These are phyloP conservation scores for Etheostoma cragini DNA, from an alignment of 2,113 vertebrate species.

Conservation along the genomic window DNA sequence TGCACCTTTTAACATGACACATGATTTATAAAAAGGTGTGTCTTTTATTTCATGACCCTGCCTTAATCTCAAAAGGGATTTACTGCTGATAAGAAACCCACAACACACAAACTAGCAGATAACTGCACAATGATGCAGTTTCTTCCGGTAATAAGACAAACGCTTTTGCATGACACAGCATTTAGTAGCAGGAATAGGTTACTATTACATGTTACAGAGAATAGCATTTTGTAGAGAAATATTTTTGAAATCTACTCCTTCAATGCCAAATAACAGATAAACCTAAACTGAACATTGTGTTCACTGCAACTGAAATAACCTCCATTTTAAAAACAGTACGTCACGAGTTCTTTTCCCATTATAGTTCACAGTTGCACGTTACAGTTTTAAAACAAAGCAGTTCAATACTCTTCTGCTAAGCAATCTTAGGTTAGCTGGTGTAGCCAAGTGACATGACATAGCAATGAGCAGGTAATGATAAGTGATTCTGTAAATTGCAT, in stretches of 20 bases:
- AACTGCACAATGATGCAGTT: slow-evolving; percentile 5
- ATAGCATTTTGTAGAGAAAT: neutral
- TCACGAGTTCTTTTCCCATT: neutral
- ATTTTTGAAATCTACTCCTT: neutral
- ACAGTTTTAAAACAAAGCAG: neutral
- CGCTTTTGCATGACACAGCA: neutral
- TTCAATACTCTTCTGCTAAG: neutral
- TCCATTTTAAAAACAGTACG: neutral
- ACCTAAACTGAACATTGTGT: neutral
- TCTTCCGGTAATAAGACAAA: slow-evolving; percentile 12
- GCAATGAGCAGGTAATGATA: neutral
- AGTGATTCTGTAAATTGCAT: neutral
- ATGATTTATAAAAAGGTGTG: slow-evolving; percentile 31
- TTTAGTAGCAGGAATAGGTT: neutral
- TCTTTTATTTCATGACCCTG: neutral
- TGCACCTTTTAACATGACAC: slow-evolving; percentile 12
- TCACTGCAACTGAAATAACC: neutral
- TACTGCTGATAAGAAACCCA: slow-evolving; percentile 44
- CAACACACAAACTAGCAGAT: slow-evolving; percentile 28
- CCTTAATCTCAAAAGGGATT: slow-evolving; percentile 5
- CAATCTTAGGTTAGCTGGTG: neutral
- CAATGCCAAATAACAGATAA: neutral
- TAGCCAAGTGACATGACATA: neutral
- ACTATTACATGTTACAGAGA: neutral
- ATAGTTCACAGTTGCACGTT: neutral